phyloP scores from a whole-genome alignment of 1,140 invertebrate genomes.

The Phortica variegata region DNA sequence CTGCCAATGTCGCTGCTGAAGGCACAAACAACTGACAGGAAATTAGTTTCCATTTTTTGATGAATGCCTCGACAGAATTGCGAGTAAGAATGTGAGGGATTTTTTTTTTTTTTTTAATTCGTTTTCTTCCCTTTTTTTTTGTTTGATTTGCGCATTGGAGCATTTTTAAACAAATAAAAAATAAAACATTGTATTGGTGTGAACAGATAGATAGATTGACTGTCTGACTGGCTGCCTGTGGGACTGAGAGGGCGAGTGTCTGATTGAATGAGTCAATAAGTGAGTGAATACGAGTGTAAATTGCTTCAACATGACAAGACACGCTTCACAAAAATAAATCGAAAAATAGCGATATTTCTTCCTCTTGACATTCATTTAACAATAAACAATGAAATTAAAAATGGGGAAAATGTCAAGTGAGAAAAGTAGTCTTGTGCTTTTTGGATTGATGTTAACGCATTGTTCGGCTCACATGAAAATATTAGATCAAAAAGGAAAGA shows the following conservation, averaged over 20 bases:
- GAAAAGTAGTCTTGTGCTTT: slow-evolving; percentile 12
- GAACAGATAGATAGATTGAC: too few relatives aligned
- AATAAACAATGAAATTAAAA: slow-evolving; percentile 38
- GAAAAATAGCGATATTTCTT: slow-evolving; percentile 15
- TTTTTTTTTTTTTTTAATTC: slow-evolving; percentile 19
- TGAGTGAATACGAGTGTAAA: slow-evolving; percentile 25
- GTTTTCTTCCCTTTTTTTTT: too few relatives aligned
- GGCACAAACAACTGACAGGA: slow-evolving; percentile 49
- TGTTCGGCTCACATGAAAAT: slow-evolving; percentile 3
- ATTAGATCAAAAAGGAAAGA: too few relatives aligned
- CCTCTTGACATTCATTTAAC: slow-evolving; percentile 39
- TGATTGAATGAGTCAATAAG: too few relatives aligned
- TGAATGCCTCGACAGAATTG: slow-evolving; percentile 56
- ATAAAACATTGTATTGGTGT: too few relatives aligned
- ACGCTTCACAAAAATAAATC: slow-evolving; percentile 40
- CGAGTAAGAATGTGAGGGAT: slow-evolving; percentile 32
- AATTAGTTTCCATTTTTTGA: slow-evolving; percentile 57
- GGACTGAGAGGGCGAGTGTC: too few relatives aligned
- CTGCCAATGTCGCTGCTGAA: background rate
- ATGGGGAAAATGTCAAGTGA: slow-evolving; percentile 1
- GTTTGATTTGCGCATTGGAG: too few relatives aligned
- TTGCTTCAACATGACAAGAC: slow-evolving; percentile 48
- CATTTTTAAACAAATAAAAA: too few relatives aligned
- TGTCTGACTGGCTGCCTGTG: too few relatives aligned
- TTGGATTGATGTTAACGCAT: slow-evolving; percentile 9